These are phyloP conservation scores for Ceryle rudis DNA, from an alignment of 2,797 vertebrate genomes.

Conservation along the genomic window DNA sequence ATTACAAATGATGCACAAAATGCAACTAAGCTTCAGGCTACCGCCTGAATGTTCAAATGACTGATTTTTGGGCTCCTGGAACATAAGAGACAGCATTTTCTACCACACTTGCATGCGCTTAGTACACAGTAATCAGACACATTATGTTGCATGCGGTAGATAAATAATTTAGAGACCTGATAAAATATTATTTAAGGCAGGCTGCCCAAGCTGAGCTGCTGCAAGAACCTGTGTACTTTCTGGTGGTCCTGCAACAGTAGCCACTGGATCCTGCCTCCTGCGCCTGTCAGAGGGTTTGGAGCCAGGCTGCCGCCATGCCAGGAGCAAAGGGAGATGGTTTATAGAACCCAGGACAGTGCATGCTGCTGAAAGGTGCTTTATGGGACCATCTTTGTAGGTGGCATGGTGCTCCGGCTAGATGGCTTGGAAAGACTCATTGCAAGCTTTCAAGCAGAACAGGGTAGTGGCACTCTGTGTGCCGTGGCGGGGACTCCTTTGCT, in stretches of 20 bases:
- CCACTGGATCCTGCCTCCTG: rapidly evolving
- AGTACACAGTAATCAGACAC: background rate
- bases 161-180: constrained; percentile 27
- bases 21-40: background rate
- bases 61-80: background rate
- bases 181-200: constrained; percentile 31
- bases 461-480: rapidly evolving
- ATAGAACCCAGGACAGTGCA: background rate
- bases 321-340: background rate
- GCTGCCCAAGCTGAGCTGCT: background rate
- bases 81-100: background rate
- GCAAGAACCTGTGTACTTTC: background rate
- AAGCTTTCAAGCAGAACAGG: background rate
- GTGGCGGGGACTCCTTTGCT: background rate
- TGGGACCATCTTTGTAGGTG: background rate
- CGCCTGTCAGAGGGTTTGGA: background rate
- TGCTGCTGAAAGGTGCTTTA: background rate
- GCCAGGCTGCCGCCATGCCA: rapidly evolving
- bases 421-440: background rate
- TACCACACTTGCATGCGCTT: background rate
- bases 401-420: background rate
- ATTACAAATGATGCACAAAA: background rate
- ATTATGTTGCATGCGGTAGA: background rate
- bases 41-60: background rate
- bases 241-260: background rate